phyloP scores from a whole-genome alignment of 2,797 vertebrate genomes.

The Acipenser transmontanus region DNA sequence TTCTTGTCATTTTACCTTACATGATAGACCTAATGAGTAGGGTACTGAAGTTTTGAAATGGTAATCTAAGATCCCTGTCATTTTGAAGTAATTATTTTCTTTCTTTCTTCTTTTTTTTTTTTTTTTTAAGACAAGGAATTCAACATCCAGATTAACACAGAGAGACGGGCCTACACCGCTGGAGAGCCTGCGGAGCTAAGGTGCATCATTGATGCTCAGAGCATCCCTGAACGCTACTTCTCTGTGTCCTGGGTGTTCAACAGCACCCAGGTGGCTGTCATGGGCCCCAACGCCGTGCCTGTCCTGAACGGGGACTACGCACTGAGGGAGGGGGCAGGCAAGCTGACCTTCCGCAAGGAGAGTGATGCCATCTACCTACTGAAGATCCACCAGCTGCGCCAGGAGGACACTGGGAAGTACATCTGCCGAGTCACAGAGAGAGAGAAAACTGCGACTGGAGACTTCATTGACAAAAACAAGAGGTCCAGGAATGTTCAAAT shows the following conservation, averaged over 20 bases:
- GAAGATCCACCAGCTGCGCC: conserved; percentile 80
- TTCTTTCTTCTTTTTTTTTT: conserved; percentile 23
- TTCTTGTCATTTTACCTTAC: too few relatives aligned
- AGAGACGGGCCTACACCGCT: conserved; percentile 82
- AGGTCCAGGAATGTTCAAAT: conserved; percentile 91
- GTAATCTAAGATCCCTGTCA: background rate
- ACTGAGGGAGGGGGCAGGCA: conserved; percentile 75
- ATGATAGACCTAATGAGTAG: too few relatives aligned
- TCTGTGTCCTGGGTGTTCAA: conserved; percentile 98
- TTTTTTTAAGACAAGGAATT: conserved; percentile 81
- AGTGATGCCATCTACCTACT: conserved; percentile 75
- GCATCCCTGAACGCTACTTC: conserved; percentile 84
- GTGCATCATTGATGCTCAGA: conserved; percentile 91
- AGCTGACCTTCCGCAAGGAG: conserved; percentile 85
- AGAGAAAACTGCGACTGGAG: conserved; percentile 82
- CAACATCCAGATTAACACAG: conserved; percentile 86
- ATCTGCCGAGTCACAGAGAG: conserved; percentile 91
- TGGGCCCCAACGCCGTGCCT: conserved; percentile 85
- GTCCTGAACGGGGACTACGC: conserved; percentile 79
- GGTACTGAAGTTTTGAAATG: background rate
- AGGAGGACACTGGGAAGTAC: conserved; percentile 87
- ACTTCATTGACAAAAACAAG: conserved; percentile 93
- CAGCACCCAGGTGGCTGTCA: conserved; percentile 88
- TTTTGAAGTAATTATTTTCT: background rate
- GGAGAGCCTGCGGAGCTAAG: conserved; percentile 88